These are phyloP conservation scores for Ginglymostoma cirratum DNA, from an alignment of 2,113 vertebrate species.

Conservation along the genomic window DNA sequence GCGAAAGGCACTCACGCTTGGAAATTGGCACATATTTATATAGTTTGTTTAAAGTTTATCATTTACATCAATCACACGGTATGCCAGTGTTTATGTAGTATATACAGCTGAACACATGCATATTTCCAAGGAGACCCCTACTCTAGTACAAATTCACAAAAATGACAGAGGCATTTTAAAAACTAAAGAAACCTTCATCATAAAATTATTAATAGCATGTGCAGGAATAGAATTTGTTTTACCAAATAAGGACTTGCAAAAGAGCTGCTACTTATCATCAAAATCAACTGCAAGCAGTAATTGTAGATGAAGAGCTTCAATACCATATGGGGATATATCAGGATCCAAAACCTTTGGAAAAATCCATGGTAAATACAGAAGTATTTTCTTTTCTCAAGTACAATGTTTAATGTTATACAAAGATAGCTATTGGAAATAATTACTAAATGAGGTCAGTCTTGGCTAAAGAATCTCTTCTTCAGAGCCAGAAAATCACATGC, in stretches of 20 bases:
- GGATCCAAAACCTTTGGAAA: not conserved
- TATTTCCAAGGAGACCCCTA: not conserved
- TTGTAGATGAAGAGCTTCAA: not conserved
- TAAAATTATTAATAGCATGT: not conserved
- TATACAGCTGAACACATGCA: not conserved
- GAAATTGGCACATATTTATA: not conserved
- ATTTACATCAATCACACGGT: not conserved
- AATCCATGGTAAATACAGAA: not conserved
- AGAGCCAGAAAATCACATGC: not conserved
- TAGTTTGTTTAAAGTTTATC: slow-evolving; percentile 2
- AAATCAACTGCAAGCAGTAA: not conserved
- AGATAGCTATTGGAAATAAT: not conserved
- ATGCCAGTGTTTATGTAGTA: not conserved
- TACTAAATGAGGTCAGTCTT: not conserved
- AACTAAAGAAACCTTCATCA: slow-evolving; percentile 22
- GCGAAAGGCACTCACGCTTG: not conserved
- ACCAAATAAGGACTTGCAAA: not conserved
- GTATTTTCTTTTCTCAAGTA: not conserved
- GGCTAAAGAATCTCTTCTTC: not conserved
- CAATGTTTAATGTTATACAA: not conserved
- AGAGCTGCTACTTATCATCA: not conserved
- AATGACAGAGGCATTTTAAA: not conserved
- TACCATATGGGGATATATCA: not conserved
- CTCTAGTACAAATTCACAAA: not conserved
- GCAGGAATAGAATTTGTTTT: not conserved